Evolutionary conservation across 2,797 vertebrate genomes (phyloP).

Genomic region (Apogon talboti): DNA sequence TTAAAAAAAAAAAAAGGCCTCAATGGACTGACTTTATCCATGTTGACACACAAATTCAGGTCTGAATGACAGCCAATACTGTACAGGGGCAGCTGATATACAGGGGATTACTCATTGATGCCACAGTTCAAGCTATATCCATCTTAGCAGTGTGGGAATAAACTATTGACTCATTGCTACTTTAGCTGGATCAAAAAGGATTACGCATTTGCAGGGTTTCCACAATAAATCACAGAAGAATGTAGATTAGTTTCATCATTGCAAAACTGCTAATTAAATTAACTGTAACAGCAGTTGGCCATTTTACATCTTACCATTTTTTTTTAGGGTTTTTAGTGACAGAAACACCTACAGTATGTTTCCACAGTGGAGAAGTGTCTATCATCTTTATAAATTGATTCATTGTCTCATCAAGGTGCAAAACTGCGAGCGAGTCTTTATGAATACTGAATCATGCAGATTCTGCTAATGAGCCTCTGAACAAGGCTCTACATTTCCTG

Average conservation of each 20-base stretch:
- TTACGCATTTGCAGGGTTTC: slow-evolving; percentile 37
- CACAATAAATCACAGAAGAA: slow-evolving; percentile 33
- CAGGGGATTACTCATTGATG: not conserved
- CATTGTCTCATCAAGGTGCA: slow-evolving; percentile 13
- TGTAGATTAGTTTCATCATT: slow-evolving; percentile 29
- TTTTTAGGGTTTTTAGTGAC: not conserved
- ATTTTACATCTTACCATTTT: slow-evolving; percentile 9
- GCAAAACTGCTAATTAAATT: slow-evolving; percentile 13
- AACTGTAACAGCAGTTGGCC: slow-evolving; percentile 26
- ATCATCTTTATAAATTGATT: slow-evolving; percentile 22
- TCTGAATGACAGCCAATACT: not conserved
- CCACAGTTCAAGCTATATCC: not conserved
- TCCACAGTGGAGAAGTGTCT: not conserved
- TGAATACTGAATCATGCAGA: slow-evolving; percentile 12
- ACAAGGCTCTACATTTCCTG: not conserved
- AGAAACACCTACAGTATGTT: slow-evolving; percentile 13
- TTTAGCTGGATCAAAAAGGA: slow-evolving; percentile 44
- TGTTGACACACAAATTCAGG: not conserved
- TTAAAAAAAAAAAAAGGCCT: not conserved
- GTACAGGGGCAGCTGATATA: not conserved
- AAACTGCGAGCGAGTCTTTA: slow-evolving; percentile 17
- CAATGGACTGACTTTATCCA: not conserved
- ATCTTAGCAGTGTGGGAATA: slow-evolving; percentile 16
- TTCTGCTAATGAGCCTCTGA: slow-evolving; percentile 8
- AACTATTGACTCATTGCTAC: slow-evolving; percentile 27